phyloP scores from a whole-genome alignment of 2,888 invertebrate genomes.

The Argynnis bischoffii region DNA sequence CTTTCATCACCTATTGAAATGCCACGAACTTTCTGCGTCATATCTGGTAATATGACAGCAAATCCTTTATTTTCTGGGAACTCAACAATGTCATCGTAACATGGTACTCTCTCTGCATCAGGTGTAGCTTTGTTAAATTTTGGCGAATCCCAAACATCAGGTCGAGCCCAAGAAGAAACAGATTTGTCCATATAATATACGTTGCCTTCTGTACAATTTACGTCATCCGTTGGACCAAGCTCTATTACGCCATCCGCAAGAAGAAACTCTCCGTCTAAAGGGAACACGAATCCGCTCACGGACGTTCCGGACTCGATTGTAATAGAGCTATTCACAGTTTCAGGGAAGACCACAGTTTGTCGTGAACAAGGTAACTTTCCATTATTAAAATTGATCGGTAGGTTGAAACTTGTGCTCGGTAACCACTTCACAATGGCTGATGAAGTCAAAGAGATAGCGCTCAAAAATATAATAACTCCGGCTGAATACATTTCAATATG shows the following conservation, averaged over 20 bases:
- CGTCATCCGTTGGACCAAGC: conserved; percentile 55
- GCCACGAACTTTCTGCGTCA: conserved; percentile 50
- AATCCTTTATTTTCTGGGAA: conserved; percentile 60
- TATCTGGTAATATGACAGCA: conserved; percentile 55
- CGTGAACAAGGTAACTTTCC: conserved; percentile 68
- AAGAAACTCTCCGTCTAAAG: conserved; percentile 64
- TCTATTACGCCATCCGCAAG: conserved; percentile 57
- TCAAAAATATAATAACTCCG: conserved; percentile 36
- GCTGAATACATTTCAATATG: conserved; percentile 35
- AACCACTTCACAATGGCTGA: conserved; percentile 63
- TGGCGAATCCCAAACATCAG: conserved; percentile 70
- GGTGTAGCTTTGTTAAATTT: conserved; percentile 75
- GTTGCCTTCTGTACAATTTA: conserved; percentile 53
- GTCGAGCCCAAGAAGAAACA: conserved; percentile 62
- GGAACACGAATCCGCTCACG: conserved; percentile 62
- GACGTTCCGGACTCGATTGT: conserved; percentile 53
- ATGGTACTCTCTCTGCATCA: conserved; percentile 74
- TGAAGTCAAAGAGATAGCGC: conserved; percentile 46
- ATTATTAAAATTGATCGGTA: conserved; percentile 62
- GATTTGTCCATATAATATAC: conserved; percentile 60
- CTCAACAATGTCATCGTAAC: conserved; percentile 67
- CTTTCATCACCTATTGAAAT: conserved; percentile 49
- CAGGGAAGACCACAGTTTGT: conserved; percentile 67
- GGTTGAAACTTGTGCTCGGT: conserved; percentile 64
- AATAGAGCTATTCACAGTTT: conserved; percentile 53